A percentile compares a stretch with the other conserved stretches of the same genome.
phyloP scores from a whole-genome alignment of 2,113 vertebrate genomes.

The Malurus melanocephalus region DNA sequence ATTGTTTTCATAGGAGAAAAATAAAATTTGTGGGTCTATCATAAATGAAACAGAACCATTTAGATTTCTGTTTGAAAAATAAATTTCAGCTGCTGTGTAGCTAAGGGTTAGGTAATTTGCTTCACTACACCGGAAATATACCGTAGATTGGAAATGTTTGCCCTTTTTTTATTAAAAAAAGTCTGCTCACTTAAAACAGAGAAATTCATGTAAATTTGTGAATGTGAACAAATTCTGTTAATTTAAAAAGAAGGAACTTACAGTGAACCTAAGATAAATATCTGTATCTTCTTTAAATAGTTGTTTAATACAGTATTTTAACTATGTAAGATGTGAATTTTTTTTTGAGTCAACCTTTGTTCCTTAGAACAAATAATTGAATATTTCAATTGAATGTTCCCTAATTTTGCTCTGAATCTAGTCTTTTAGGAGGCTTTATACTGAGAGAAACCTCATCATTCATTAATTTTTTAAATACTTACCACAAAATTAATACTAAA shows the following conservation, averaged over 20 bases:
- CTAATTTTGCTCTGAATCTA: neutral
- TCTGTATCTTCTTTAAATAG: neutral
- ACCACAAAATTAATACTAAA: neutral
- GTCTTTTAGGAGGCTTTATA: neutral
- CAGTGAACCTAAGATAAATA: neutral
- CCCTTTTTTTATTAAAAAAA: neutral
- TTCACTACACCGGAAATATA: neutral
- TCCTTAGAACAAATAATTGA: neutral
- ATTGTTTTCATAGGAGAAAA: constrained; percentile 25
- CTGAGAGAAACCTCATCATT: neutral
- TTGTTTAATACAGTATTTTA: neutral
- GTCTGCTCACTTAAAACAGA: neutral
- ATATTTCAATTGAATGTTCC: neutral
- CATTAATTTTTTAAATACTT: neutral
- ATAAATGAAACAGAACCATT: constrained; percentile 67
- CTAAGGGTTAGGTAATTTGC: constrained; percentile 11
- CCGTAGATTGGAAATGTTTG: neutral
- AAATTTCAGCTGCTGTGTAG: constrained; percentile 54
- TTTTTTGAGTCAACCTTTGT: neutral
- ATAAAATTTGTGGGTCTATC: neutral
- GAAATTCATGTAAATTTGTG: neutral
- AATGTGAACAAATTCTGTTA: neutral
- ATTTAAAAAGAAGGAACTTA: neutral
- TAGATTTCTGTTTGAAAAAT: constrained; percentile 47
- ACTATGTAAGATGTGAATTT: neutral